These are phyloP conservation scores for Sus scrofa DNA, from an alignment of 2,113 vertebrate genomes.

Conservation along the genomic window T2T-Sscrofa CM000813.6:142325001-142325500, in stretches of 20 bases:
- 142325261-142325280: background rate
- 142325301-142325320: background rate
- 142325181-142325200: background rate
- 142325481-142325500: too few species aligned
- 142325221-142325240: background rate
- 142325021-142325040: background rate
- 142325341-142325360: too few species aligned
- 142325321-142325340: background rate
- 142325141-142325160: background rate
- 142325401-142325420: too few species aligned
- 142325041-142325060: background rate
- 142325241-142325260: background rate
- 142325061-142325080: background rate
- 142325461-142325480: too few species aligned
- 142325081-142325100: background rate
- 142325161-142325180: background rate
- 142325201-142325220: too few species aligned
- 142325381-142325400: too few species aligned
- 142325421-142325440: too few species aligned
- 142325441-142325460: too few species aligned
- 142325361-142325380: too few species aligned
- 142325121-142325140: background rate
- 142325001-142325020: background rate
- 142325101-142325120: background rate
- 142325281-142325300: background rate